A percentile compares a stretch with the other conserved stretches of the same genome.
Evolutionary conservation across 2,113 vertebrate genomes (phyloP).

Genomic region (Calidris pugnax): DNA sequence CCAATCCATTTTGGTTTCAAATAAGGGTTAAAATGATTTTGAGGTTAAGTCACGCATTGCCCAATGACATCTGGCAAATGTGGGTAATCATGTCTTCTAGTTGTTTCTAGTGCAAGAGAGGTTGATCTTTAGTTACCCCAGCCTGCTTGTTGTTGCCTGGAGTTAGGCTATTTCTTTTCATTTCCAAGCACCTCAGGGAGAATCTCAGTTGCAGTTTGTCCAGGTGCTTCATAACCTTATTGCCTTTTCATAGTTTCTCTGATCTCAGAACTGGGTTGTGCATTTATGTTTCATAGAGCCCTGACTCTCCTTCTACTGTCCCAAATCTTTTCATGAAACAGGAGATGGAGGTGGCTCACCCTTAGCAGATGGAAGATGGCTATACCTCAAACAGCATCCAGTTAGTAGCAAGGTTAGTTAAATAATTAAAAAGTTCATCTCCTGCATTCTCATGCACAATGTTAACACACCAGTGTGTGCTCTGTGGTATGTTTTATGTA

Average conservation of each 20-base stretch:
- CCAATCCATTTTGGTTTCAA: not conserved
- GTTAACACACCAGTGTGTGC: not conserved
- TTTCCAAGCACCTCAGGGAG: not conserved
- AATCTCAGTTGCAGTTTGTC: not conserved
- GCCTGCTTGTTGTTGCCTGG: not conserved
- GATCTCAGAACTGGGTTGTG: not conserved
- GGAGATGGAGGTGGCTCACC: not conserved
- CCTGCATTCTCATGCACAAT: not conserved
- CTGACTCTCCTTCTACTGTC: not conserved
- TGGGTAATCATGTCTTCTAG: not conserved
- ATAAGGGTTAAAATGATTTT: not conserved
- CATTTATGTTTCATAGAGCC: not conserved
- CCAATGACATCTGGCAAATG: not conserved
- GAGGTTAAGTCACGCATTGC: not conserved
- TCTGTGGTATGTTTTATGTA: not conserved
- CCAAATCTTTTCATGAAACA: not conserved
- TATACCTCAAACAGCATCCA: not conserved
- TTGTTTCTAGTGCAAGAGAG: constrained; percentile 8
- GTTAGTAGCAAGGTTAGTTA: not conserved
- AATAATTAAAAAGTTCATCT: not conserved
- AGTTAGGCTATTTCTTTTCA: not conserved
- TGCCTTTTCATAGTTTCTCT: not conserved
- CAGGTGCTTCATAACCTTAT: not conserved
- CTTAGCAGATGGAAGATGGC: not conserved
- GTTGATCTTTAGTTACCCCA: constrained; percentile 5